Evolutionary conservation across 2,888 invertebrate genomes (phyloP), one percentile per base, ranked within the genome.

Genomic region (Nymphalis urticae): DNA sequence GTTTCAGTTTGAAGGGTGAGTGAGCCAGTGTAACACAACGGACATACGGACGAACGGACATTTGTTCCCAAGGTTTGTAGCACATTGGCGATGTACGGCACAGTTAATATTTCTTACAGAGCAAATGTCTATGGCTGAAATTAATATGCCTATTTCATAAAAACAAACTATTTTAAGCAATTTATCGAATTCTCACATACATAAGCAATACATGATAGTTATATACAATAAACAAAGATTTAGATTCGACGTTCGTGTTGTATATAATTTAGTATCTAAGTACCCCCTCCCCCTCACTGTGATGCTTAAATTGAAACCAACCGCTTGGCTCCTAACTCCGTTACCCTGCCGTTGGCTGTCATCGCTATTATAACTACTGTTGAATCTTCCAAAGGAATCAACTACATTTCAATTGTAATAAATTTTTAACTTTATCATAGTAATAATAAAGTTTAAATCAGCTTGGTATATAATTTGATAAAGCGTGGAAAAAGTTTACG

Each of bases 261-360:
- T 75, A 75, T 81, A 77, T 82, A 85, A 86, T 85, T 86, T 84
- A 83, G 72, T 77, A 68, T 76, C 75, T 79, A 81, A 79, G 80
- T 73, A 77, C 75, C 74, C 76, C 73, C 77, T 77, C 75, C 74
- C 76, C 73, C 77, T 77, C 77, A 76, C 76, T 65, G 69, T 64
- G 75, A 75, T 69, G 70, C 62, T 81, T 84, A 85, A 77, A 85
- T 86, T 85, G 85, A 85, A 85, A 85, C 82, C 75, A 79, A 80
- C 77, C 73, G 79, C 75, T 82, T 80, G 77, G 77, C 73, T 74
- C 81, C 79, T 85, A 84, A 83, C 82, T 85, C 82, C 82, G 81
- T 80, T 80, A 80, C 70, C 69, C 69, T 62, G 77, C 69, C 65
- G 73, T 75, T 75, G 65, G 73, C 79, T 82, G 82, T 82, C 81